Percentiles rank a stretch among this genome's conserved stretches.
phyloP scores from a whole-genome alignment of 2,113 vertebrate genomes.

The Natator depressus region DNA sequence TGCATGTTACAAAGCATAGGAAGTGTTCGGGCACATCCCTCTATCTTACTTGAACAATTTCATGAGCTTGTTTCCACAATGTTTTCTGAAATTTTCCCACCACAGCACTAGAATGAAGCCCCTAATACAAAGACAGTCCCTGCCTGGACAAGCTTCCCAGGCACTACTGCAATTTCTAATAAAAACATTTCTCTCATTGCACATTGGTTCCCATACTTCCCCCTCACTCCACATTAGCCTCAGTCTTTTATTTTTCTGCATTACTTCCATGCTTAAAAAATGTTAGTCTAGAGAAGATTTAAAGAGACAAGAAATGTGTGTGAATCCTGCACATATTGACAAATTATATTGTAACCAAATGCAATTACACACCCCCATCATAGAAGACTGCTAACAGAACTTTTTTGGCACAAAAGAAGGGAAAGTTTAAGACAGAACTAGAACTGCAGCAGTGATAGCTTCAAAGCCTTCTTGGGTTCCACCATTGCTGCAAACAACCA shows the following conservation, averaged over 20 bases:
- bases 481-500: neutral
- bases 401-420: neutral
- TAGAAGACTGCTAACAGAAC: neutral
- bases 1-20: neutral
- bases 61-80: neutral
- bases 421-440: neutral
- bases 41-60: neutral
- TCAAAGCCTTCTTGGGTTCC: neutral
- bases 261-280: fast-evolving
- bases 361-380: fast-evolving
- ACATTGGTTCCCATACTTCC: neutral
- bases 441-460: neutral
- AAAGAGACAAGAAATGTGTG: fast-evolving
- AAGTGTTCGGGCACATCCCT: neutral
- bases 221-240: fast-evolving
- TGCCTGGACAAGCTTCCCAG: neutral
- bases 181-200: neutral
- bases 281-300: neutral
- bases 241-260: neutral
- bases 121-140: neutral
- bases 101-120: neutral
- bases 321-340: fast-evolving
- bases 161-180: neutral
- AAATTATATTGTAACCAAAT: fast-evolving
- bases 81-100: neutral